Evolutionary conservation across 2,888 invertebrate species (phyloP).

Genomic region (Phasia obesa): DNA sequence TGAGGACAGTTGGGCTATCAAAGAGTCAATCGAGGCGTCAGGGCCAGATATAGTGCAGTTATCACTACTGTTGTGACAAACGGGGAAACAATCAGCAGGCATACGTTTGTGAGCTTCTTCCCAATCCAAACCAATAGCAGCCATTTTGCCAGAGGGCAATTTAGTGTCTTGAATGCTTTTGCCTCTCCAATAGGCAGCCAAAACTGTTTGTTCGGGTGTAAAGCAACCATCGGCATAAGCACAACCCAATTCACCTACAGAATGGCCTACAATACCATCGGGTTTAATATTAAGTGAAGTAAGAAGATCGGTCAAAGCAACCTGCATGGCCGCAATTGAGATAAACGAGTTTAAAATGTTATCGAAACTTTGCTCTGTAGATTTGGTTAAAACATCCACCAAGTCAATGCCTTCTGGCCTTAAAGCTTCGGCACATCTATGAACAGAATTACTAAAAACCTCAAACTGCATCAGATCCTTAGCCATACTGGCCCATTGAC

Average conservation of each 20-base stretch:
- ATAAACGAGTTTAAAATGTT: constrained; percentile 95
- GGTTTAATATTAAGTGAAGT: constrained; percentile 89
- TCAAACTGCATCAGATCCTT: constrained; percentile 92
- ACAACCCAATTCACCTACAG: constrained; percentile 88
- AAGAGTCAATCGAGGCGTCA: constrained; percentile 86
- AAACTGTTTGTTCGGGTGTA: constrained; percentile 95
- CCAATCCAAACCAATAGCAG: constrained; percentile 95
- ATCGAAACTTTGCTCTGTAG: constrained; percentile 90
- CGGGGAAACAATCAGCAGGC: constrained; percentile 91
- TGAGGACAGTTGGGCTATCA: constrained; percentile 87
- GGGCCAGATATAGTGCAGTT: constrained; percentile 98
- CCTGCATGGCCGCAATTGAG: constrained; percentile 97
- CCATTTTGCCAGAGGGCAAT: constrained; percentile 92
- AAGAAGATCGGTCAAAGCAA: constrained; percentile 96
- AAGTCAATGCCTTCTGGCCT: constrained; percentile 92
- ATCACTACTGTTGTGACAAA: constrained; percentile 97
- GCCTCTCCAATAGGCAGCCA: constrained; percentile 97
- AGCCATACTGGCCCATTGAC: constrained; percentile 98
- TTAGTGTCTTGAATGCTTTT: constrained; percentile 90
- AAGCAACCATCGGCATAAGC: constrained; percentile 98
- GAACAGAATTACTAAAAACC: constrained; percentile 90
- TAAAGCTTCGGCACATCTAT: constrained; percentile 89
- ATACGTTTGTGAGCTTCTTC: constrained; percentile 89
- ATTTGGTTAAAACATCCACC: constrained; percentile 89
- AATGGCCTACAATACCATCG: constrained; percentile 98